Evolutionary conservation across 2,888 invertebrate species (phyloP), one percentile per base, ranked within the genome.

Genomic region (Agonopterix subpropinquella): DNA sequence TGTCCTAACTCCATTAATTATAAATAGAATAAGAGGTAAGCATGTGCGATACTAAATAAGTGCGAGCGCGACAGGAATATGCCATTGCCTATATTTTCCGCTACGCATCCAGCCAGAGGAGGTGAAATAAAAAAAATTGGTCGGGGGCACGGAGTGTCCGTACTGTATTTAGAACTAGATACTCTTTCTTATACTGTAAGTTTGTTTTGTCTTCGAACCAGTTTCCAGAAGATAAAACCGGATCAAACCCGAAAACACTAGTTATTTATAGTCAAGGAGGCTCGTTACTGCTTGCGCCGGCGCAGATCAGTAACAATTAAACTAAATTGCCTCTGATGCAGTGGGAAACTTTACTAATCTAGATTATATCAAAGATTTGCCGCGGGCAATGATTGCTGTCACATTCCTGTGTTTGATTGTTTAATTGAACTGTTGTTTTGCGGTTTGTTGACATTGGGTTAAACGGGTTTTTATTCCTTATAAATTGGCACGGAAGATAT

Each of bases 241-340:
- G 42, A 11, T 42, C 5, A 42, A 8, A 42, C 10, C 42, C 42
- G 42, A 42, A 42, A 42, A 11, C 11, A 42, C 42, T 8, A 11
- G 42, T 11, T 42, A 44, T 47, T 47, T 43, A 36, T 44, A 47
- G 44, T 11, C 28, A 2, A 11, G 11, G 43, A 43, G 36, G 15
- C 43, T 37, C 18, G 43, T 39, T 39, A 39, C 4, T 42, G 42
- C 28, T 45, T 41, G 41, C 53, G 57, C 54, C 41, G 47, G 41
- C 50, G 51, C 49, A 57, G 56, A 56, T 57, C 52, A 47, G 44
- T 59, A 45, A 37, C 64, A 69, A 76, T 74, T 64, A 70, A 55
- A 41, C 53, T 63, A 70, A 64, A 77, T 77, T 74, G 67, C 66
- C 67, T 72, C 65, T 67, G 61, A 64, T 11, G 37, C 36, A 10